These are phyloP conservation scores for Cerastoderma edule DNA, from an alignment of 2,888 invertebrate species.

Conservation along the genomic window DNA sequence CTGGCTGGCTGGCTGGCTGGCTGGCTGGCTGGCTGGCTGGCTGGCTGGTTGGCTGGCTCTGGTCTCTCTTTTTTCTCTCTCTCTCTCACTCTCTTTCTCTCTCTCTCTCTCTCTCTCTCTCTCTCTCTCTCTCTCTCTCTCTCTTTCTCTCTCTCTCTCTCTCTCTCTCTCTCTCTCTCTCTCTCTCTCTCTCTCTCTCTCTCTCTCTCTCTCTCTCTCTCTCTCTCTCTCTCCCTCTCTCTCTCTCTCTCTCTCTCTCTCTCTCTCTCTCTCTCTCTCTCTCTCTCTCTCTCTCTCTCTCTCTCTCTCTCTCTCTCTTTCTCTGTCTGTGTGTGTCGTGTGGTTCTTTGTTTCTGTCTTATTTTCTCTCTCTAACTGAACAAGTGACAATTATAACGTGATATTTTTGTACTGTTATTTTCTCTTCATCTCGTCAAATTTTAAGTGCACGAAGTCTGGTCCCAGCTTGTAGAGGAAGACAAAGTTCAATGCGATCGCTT, in stretches of 20 bases:
- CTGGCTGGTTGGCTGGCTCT: too few species aligned
- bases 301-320: background rate
- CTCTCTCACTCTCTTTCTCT: background rate
- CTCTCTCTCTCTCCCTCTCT: conserved; percentile 6
- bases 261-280: background rate
- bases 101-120: conserved; percentile 18
- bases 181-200: conserved; percentile 20
- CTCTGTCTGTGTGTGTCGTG: too few species aligned
- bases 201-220: conserved; percentile 13
- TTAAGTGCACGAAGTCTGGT: too few species aligned
- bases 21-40: too few species aligned
- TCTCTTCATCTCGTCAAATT: too few species aligned
- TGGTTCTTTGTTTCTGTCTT: too few species aligned
- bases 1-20: too few species aligned
- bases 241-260: background rate
- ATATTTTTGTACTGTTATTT: too few species aligned
- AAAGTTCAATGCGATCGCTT: too few species aligned
- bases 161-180: conserved; percentile 16
- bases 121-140: conserved; percentile 12
- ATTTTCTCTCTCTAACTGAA: too few species aligned
- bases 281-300: background rate
- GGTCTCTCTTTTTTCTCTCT: background rate
- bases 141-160: conserved; percentile 14
- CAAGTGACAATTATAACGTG: too few species aligned
- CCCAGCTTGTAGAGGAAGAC: too few species aligned